Base-by-base conservation (phyloP, 2,113 vertebrate genomes). In the Polypterus senegalus region DNA sequence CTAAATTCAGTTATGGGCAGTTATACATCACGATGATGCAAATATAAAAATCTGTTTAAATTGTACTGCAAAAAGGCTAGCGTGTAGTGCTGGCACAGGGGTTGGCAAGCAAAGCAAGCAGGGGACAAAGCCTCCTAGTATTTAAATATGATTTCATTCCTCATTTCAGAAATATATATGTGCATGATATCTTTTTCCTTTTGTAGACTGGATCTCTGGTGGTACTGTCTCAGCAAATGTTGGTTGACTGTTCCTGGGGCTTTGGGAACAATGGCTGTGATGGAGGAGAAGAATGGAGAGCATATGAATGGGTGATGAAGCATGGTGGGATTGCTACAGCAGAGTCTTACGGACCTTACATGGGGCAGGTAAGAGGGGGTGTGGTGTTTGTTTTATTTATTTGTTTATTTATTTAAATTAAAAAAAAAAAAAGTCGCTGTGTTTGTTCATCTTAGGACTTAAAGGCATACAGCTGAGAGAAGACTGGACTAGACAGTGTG, bases 161-260 rank as follows among this genome's bases (percentile, higher is more conserved):
- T 53, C 44, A 27, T 27, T 27, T 27, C 27, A 27, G 27, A 27
- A n/a, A n/a, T n/a, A n/a, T 6, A 9, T 59, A 44, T 44, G 58
- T 59, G 57, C 9, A 44, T 62, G 11, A 6, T 56, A 6, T 46
- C 48, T 8, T 9, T 8, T 9, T 52, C 9, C 3, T 59, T 54
- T 67, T 3, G 0, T 69, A 90, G 86, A 86, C 77, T 0, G 85
- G 90, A 0, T 70, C 75, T 64, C 78, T 84, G 72, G 82, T 86
- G 61, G 72, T 79, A 3, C 75, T 91, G 61, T 91, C 89, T 59
- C 89, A 92, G 62, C 87, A 91, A 80, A 84, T 89, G 70, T 76
- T 93, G 69, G 79, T 89, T 0, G 88, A 90, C 73, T 91, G 90
- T 63, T 85, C 86, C 58, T 89, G 81, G 88, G 87, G 86, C 61